Evolutionary conservation across 2,113 vertebrate genomes (phyloP), one percentile per base, ranked within the genome.

Genomic region (Ceratotherium simum): DNA sequence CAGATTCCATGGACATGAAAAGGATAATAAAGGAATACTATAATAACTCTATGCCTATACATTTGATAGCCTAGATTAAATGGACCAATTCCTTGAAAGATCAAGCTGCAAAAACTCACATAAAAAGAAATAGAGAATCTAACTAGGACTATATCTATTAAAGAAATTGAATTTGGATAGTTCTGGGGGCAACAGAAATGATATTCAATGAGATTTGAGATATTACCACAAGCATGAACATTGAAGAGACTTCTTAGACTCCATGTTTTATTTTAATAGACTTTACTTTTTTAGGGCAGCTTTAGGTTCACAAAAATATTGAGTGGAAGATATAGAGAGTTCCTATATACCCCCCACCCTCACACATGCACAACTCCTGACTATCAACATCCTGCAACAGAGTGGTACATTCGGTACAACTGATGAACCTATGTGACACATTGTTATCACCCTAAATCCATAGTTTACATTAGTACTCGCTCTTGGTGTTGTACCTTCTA

Each of bases 281-380:
- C 6, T 48, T 56, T 36, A 54, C 16, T 62, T 46, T 62, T 91
- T 91, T 56, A 81, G 54, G 51, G 36, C 3, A 39, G 12, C 14
- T 91, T 56, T 13, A 58, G 51, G 42, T 81, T 70, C 21, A 70
- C 1, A 39, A 69, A 6, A n/a, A 64, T 64, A 75, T 51, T 75
- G 80, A 21, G 14, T 16, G 23, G 21, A 21, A 83, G 5, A 58
- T 60, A 23, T 25, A 64, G 12, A 84, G 25, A 31, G 23, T 31
- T 84, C 23, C 29, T 31, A 13, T 20, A 27, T 18, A n/a, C 39
- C 2, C 1, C n/a, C 18, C 21, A 31, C 2, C 5, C 1, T n/a
- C 33, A 82, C 25, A 62, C 3, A 27, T 14, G 6, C 46, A 72
- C 29, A 48, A 51, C 27, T 20, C 39, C 23, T 51, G 21, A 54